phyloP scores from a whole-genome alignment of 2,797 vertebrate genomes.

The Nothura maculosa region DNA sequence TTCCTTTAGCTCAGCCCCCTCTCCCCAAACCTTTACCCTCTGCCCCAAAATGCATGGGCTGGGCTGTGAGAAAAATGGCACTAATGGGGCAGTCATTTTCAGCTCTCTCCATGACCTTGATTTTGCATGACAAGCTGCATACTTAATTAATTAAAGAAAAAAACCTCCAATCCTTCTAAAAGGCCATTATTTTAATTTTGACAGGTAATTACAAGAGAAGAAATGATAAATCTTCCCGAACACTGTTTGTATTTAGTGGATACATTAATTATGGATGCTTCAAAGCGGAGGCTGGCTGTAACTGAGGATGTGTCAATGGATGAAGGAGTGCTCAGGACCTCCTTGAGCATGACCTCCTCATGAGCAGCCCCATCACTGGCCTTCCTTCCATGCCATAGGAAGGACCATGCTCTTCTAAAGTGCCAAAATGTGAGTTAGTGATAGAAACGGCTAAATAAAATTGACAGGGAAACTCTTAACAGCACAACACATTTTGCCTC shows the following conservation, averaged over 20 bases:
- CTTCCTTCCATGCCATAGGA: fast-evolving
- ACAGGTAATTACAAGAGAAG: slow-evolving; percentile 72
- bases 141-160: slow-evolving; percentile 71
- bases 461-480: neutral
- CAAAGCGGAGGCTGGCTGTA: slow-evolving; percentile 10
- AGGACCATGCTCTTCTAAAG: neutral
- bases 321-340: neutral
- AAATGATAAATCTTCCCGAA: slow-evolving; percentile 60
- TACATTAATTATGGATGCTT: slow-evolving; percentile 41
- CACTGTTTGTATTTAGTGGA: slow-evolving; percentile 66
- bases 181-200: slow-evolving; percentile 70
- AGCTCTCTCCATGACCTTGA: slow-evolving; percentile 70
- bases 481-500: neutral
- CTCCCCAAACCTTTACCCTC: neutral
- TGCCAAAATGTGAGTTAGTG: neutral
- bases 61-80: neutral
- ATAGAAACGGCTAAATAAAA: neutral
- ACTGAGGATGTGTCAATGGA: neutral
- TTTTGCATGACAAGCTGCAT: slow-evolving; percentile 65
- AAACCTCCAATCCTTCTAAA: slow-evolving; percentile 42
- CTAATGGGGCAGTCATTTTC: neutral
- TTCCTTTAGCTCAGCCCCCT: neutral
- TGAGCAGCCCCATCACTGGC: neutral
- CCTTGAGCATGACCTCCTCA: neutral
- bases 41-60: neutral